Evolutionary conservation across 2,888 invertebrate genomes (phyloP), one percentile per base, ranked within the genome.

Genomic region (Leucophenga maculata): DNA sequence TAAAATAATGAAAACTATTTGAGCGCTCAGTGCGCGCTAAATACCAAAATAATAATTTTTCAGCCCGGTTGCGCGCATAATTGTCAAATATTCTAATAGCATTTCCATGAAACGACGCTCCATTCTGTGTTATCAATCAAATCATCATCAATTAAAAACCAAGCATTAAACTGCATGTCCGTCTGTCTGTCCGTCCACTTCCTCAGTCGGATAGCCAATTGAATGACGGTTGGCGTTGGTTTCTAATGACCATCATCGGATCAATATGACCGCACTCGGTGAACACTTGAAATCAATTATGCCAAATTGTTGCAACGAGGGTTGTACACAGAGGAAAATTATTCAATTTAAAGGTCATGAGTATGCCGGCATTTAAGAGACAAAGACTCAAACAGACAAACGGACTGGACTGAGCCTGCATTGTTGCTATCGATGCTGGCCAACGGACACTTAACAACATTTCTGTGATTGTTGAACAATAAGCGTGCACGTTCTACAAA

Each of bases 281-380:
- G 62, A 48, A 46, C 62, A 64, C 62, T 64, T 22, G 46, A 64
- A 64, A 64, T 64, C 22, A 64, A 64, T 64, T 46, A 64, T 64
- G n/a, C 46, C 6, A 64, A 39, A 39, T 1, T 39, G 39, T 39
- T 6, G 39, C 39, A 39, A 11, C 11, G 9, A 48, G 48, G 48
- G 32, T 44, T 20, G 16, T 14, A 14, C n/a, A 14, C 26, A 20
- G 62, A 57, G 22, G 26, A 52, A 32, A 52, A 68, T 26, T 60
- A 48, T 59, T 60, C 67, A 68, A 68, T 60, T 68, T 46, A 67
- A 67, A 67, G 67, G 67, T 67, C 67, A 66, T 66, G 66, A 66
- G 65, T 48, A 26, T 32, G 54, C 50, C 16, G 50, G 50, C 50
- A 50, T 59, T 39, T 32, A 14, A 39, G 50, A 50, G 50, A 18